Conservation (phyloP, 92 coral and sea anemone genomes). For the Porites divaricata region DNA sequence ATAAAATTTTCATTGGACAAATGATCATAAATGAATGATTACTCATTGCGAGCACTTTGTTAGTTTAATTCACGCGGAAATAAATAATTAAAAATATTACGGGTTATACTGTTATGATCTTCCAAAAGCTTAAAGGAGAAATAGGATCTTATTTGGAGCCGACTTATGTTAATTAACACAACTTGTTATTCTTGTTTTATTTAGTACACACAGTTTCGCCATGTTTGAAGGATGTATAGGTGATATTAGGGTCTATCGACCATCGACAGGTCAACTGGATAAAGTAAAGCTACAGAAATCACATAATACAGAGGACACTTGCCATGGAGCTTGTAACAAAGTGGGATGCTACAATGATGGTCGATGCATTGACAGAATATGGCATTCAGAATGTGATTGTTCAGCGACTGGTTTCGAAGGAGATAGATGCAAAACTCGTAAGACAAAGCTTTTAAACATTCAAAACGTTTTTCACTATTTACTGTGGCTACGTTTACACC, state of each 20-base stretch:
- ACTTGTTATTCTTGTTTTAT: not conserved
- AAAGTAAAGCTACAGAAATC: not conserved
- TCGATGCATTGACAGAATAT: constrained; percentile 63
- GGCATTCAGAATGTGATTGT: constrained; percentile 67
- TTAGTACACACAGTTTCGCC: not conserved
- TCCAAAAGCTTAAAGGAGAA: not conserved
- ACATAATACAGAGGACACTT: not conserved
- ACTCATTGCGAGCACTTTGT: constrained; percentile 11
- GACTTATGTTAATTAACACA: not conserved
- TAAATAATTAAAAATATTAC: constrained; percentile 20
- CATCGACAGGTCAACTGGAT: constrained; percentile 29
- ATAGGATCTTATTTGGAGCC: not conserved
- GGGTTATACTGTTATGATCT: not conserved
- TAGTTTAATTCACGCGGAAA: constrained; percentile 25
- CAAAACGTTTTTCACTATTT: not conserved
- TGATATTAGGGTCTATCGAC: constrained; percentile 20
- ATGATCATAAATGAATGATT: constrained; percentile 46
- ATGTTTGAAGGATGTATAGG: constrained; percentile 40
- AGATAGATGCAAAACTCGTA: constrained; percentile 45
- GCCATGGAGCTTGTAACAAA: constrained; percentile 62
- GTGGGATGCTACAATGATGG: constrained; percentile 63
- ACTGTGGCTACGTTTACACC: not conserved
- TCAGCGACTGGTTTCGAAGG: constrained; percentile 65
- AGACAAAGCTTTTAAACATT: not conserved
- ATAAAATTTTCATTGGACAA: constrained; percentile 39